These are phyloP conservation scores for Coptotermes formosanus DNA, from an alignment of 1,140 invertebrate genomes.

Conservation along the genomic window DNA sequence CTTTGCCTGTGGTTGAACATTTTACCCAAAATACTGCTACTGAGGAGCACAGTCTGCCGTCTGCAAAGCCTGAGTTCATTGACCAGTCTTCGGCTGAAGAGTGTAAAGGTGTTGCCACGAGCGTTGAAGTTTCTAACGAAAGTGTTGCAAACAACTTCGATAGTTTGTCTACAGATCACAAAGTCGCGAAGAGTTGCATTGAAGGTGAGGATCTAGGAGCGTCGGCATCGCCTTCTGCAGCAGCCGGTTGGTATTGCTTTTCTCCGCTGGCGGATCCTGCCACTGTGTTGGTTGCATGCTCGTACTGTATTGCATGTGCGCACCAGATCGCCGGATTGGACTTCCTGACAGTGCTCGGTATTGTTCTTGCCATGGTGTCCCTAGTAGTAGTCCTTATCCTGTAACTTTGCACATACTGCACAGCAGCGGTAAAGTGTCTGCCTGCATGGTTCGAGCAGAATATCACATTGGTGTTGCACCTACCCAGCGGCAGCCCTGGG, in stretches of 20 bases:
- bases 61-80: too few relatives aligned
- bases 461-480: too few relatives aligned
- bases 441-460: not conserved
- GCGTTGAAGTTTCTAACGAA: not conserved
- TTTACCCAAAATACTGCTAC: too few relatives aligned
- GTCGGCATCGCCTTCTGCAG: not conserved
- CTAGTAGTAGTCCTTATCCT: constrained; percentile 62
- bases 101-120: too few relatives aligned
- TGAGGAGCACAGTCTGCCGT: too few relatives aligned
- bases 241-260: constrained; percentile 3
- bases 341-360: constrained; percentile 63
- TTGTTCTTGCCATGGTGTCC: constrained; percentile 66
- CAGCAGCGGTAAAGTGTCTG: not conserved
- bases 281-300: constrained; percentile 44
- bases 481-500: too few relatives aligned
- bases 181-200: not conserved
- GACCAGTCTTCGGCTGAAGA: too few relatives aligned
- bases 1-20: too few relatives aligned
- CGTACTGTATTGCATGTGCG: constrained; percentile 59
- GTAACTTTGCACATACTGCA: constrained; percentile 39
- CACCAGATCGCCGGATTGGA: constrained; percentile 56
- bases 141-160: not conserved
- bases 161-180: not conserved
- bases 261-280: constrained; percentile 8
- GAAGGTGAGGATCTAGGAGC: constrained; percentile 9